These are phyloP conservation scores for Scaptodrosophila latifasciaeformis DNA, from an alignment of 2,888 invertebrate genomes.

Conservation along the genomic window DNA sequence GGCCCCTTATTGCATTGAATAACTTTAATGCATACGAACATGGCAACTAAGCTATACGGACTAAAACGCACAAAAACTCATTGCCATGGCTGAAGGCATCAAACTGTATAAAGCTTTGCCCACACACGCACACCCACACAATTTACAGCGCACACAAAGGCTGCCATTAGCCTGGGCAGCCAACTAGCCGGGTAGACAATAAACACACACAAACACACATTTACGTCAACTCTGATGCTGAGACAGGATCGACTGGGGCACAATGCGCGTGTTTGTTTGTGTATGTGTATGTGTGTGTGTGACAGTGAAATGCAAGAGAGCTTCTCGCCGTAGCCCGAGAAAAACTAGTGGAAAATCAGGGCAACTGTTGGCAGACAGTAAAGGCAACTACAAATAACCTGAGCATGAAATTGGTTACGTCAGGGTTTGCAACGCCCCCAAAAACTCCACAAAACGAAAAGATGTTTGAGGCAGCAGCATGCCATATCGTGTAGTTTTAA, in stretches of 20 bases:
- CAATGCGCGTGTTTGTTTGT: too few relatives aligned
- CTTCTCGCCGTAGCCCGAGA: conserved; percentile 2
- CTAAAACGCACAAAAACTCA: background rate
- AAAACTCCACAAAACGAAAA: background rate
- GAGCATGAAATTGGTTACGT: conserved; percentile 23
- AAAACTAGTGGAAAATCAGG: conserved; percentile 11
- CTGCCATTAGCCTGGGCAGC: conserved; percentile 31
- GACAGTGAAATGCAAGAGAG: conserved; percentile 25
- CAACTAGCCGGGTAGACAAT: conserved; percentile 27
- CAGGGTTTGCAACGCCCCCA: conserved; percentile 9
- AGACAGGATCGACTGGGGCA: background rate
- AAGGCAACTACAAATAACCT: conserved; percentile 12
- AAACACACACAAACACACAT: conserved; percentile 4
- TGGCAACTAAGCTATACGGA: too few relatives aligned
- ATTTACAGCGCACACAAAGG: conserved; percentile 25
- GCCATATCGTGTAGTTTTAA: conserved; percentile 46
- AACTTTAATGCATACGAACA: too few relatives aligned
- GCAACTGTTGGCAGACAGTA: conserved; percentile 10
- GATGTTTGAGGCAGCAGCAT: background rate
- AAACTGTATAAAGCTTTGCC: conserved; percentile 3
- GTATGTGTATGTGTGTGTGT: too few relatives aligned
- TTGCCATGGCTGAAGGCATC: conserved; percentile 7
- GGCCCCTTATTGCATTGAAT: too few relatives aligned
- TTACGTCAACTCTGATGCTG: conserved; percentile 24
- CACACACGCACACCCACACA: background rate